Evolutionary conservation across 2,888 invertebrate species (phyloP).

Genomic region (Acrobeloides nanus): DNA sequence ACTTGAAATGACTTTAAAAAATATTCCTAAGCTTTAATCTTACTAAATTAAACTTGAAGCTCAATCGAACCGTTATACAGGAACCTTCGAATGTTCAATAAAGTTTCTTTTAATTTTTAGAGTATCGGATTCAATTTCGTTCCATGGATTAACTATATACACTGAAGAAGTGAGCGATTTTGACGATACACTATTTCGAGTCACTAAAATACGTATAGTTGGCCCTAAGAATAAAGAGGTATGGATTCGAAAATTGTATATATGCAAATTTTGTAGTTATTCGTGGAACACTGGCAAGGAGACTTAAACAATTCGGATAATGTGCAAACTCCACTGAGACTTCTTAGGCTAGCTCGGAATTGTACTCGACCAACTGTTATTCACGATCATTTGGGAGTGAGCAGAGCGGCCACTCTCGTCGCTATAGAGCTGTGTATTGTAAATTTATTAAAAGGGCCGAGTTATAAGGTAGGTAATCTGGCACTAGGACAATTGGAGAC

Average conservation of each 20-base stretch:
- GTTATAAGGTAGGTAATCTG: conserved; percentile 45
- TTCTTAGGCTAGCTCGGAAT: conserved; percentile 39
- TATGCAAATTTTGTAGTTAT: not conserved
- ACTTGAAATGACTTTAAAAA: too few species aligned
- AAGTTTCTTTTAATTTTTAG: too few species aligned
- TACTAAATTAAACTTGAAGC: too few species aligned
- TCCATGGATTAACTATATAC: conserved; percentile 12
- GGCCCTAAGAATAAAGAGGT: conserved; percentile 37
- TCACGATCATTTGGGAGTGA: conserved; percentile 41
- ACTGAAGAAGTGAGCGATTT: conserved; percentile 17
- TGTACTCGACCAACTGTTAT: conserved; percentile 40
- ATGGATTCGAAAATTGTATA: not conserved
- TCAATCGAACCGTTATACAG: too few species aligned
- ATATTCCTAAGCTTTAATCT: too few species aligned
- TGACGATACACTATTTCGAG: conserved; percentile 39
- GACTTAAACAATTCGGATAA: conserved; percentile 49
- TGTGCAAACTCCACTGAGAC: conserved; percentile 32
- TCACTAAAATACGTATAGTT: conserved; percentile 34
- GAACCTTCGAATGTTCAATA: too few species aligned
- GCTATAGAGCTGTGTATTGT: conserved; percentile 47
- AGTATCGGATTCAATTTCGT: too few species aligned
- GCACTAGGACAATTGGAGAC: too few species aligned
- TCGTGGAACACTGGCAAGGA: conserved; percentile 45
- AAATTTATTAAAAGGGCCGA: conserved; percentile 40
- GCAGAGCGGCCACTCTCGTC: conserved; percentile 43